Evolutionary conservation across 2,888 invertebrate species (phyloP), one percentile per base, ranked within the genome.

Genomic region (Drosophila lacicola): DNA sequence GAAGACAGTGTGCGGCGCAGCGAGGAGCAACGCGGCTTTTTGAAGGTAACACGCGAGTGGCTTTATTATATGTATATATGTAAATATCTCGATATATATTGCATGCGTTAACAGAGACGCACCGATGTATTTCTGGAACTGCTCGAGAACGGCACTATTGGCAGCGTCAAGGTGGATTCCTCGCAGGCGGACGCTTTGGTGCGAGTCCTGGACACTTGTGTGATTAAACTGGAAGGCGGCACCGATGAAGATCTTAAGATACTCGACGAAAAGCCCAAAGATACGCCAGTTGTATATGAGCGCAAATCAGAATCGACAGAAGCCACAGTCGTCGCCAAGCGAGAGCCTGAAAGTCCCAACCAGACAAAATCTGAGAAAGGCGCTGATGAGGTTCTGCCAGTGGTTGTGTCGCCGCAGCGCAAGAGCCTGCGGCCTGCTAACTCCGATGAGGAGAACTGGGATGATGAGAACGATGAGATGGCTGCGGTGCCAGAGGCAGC

Each of bases 141-240:
- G 73, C 92, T 99, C 53, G 95, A 96, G 2, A 93, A 93, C 41
- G 96, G 95, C 3, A 95, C 95, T 80, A 93, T 99, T 49, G 96
- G 96, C 67, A 95, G 94, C 78, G 95, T 97, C 0, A 94, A 96
- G 2, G 95, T 99, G 1, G 99, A 99, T 91, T 95, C 96, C 41
- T 96, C 96, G 60, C 96, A 97, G 91, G 95, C 95, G 0, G 96
- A 96, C 57, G 95, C 95, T 63, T 93, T 99, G 55, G 94, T 99
- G 51, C 96, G 96, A 79, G 93, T 99, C 10, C 94, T 99, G 65
- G 99, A 99, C 92, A 97, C 98, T 60, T 98, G 98, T 44, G 99
- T 99, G 6, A 98, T 99, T 72, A 97, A 98, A 92, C 93, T 99
- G 45, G 99, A 99, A 93, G 99, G 98, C 19, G 97, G 97, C 1